Percentiles rank a stretch among this genome's conserved stretches.
phyloP scores from a whole-genome alignment of 2,113 vertebrate species.

The Chaetodon trifascialis region DNA sequence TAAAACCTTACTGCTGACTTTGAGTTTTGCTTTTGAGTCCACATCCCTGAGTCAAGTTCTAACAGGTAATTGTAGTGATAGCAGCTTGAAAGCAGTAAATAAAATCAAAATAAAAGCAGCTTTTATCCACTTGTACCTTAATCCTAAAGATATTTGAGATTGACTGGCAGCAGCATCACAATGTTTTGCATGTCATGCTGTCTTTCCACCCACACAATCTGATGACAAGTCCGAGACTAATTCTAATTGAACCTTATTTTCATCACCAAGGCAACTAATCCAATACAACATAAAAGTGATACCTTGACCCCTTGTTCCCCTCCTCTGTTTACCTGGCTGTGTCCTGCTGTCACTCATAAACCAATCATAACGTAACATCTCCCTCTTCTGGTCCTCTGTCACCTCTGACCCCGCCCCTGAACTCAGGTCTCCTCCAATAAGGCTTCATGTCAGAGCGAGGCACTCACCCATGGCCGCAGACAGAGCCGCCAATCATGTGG shows the following conservation, averaged over 20 bases:
- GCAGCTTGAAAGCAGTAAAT: constrained; percentile 3
- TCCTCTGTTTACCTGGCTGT: constrained; percentile 43
- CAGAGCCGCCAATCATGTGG: constrained; percentile 76
- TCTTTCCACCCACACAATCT: not conserved
- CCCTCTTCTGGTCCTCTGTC: constrained; percentile 59
- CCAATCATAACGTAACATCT: constrained; percentile 77
- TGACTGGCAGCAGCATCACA: not conserved
- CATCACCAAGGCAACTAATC: constrained; percentile 29
- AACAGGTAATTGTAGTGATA: not conserved
- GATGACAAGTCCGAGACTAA: not conserved
- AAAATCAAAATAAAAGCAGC: not conserved
- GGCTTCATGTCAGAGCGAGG: constrained; percentile 56
- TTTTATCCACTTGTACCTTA: not conserved
- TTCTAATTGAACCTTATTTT: constrained; percentile 6
- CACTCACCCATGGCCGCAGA: constrained; percentile 69
- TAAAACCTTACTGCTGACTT: too few relatives aligned
- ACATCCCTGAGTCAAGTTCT: too few relatives aligned
- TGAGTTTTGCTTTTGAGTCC: too few relatives aligned
- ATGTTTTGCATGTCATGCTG: too few relatives aligned
- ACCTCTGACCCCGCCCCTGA: constrained; percentile 75
- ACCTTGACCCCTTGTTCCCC: constrained; percentile 59
- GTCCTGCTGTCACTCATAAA: constrained; percentile 79
- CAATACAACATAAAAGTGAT: constrained; percentile 18
- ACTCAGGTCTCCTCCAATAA: constrained; percentile 75
- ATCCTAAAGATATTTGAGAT: not conserved